Evolutionary conservation across 2,113 vertebrate genomes (phyloP).

Genomic region (Perognathus longimembris): DNA sequence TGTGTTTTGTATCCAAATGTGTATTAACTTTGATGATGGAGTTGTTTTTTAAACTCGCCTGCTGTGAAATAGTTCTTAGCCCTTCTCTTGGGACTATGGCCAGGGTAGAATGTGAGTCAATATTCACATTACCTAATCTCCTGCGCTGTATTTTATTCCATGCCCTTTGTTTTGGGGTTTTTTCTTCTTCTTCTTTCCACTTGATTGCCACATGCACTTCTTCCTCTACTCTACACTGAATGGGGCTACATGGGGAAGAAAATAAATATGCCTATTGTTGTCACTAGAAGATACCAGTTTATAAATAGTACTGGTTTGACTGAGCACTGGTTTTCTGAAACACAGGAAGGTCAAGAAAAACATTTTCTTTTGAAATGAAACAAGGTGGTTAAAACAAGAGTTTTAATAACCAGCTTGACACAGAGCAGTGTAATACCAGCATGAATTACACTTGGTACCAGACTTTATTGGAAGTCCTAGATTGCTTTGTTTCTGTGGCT

Average conservation of each 20-base stretch:
- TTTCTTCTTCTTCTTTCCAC: slow-evolving; percentile 32
- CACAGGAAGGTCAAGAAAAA: slow-evolving; percentile 87
- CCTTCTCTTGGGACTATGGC: not conserved
- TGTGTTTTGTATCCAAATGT: slow-evolving; percentile 53
- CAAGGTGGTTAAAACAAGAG: slow-evolving; percentile 87
- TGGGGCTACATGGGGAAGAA: slow-evolving; percentile 49
- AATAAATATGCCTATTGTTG: slow-evolving; percentile 73
- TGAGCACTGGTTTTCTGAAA: slow-evolving; percentile 84
- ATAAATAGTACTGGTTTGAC: slow-evolving; percentile 85
- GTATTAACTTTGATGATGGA: slow-evolving; percentile 53
- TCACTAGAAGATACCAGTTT: slow-evolving; percentile 79
- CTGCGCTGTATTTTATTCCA: slow-evolving; percentile 72
- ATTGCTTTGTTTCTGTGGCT: slow-evolving; percentile 94
- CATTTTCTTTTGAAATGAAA: slow-evolving; percentile 92
- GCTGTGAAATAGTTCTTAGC: slow-evolving; percentile 16
- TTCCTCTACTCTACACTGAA: not conserved
- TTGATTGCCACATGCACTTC: slow-evolving; percentile 66
- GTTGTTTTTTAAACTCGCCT: slow-evolving; percentile 65
- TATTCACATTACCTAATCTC: slow-evolving; percentile 70
- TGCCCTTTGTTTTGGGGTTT: slow-evolving; percentile 17
- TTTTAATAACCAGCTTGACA: slow-evolving; percentile 96
- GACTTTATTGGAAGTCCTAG: slow-evolving; percentile 92
- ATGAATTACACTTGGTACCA: slow-evolving; percentile 90
- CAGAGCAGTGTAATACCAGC: slow-evolving; percentile 90
- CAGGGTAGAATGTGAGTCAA: slow-evolving; percentile 47